Evolutionary conservation across 2,797 vertebrate species (phyloP).

Genomic region (Takifugu rubripes): DNA sequence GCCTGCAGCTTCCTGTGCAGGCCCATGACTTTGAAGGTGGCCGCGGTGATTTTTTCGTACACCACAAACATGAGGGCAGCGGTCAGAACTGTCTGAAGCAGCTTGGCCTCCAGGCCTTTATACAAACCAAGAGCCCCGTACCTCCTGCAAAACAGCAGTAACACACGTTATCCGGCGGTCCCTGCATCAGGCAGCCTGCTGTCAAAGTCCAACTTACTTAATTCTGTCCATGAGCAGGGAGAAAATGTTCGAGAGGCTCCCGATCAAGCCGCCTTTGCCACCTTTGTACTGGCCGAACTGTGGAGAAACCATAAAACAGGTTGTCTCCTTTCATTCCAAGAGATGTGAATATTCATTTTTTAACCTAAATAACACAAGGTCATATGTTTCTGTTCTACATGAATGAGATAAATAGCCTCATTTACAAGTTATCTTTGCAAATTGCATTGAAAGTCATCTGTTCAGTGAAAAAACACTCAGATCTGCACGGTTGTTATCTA

Average conservation of each 20-base stretch:
- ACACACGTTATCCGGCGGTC: background rate
- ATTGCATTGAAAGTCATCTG: too few relatives aligned
- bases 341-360: background rate
- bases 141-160: slow-evolving; percentile 50
- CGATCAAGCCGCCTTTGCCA: slow-evolving; percentile 62
- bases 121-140: slow-evolving; percentile 73
- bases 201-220: slow-evolving; percentile 67
- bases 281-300: slow-evolving; percentile 81
- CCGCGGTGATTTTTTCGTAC: slow-evolving; percentile 79
- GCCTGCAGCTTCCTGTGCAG: slow-evolving; percentile 70
- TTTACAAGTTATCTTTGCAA: too few relatives aligned
- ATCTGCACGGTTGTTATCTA: too few relatives aligned
- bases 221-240: slow-evolving; percentile 74
- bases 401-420: too few relatives aligned
- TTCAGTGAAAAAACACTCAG: too few relatives aligned
- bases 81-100: slow-evolving; percentile 81
- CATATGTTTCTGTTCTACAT: too few relatives aligned
- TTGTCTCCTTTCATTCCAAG: background rate
- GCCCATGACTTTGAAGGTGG: slow-evolving; percentile 79
- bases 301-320: slow-evolving; percentile 7
- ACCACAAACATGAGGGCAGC: slow-evolving; percentile 83
- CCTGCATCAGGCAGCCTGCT: background rate
- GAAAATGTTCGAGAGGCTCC: slow-evolving; percentile 69
- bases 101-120: slow-evolving; percentile 83
- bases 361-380: too few relatives aligned